Base-by-base conservation (phyloP, 2,888 invertebrate genomes). In the Phengaris alcon region DNA sequence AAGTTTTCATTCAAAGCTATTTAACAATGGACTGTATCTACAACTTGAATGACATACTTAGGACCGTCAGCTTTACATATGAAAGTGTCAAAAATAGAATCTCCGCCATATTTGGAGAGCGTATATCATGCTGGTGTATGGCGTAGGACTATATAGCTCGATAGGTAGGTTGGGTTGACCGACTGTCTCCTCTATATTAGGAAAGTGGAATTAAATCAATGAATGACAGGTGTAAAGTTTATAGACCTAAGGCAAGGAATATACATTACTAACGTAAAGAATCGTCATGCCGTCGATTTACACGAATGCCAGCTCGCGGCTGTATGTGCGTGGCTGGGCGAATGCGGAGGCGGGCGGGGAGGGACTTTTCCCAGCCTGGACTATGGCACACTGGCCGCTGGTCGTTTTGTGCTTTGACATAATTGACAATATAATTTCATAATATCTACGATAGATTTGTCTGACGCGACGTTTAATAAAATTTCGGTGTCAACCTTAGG, bases 51-150 rank as follows among this genome's bases (percentile, higher is more conserved):
- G 64, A 44, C 64, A 64, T 35, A 35, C 35, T 35, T 64, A 52
- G 64, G 35, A 2, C 12, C 64, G 13, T 64, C 44, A 44, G 35
- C 35, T 44, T 64, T 57, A 10, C 9, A 59, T 59, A 22, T 64
- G 35, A 7, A 64, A 44, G 64, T 44, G 64, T 64, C 64, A 44
- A 64, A 64, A 64, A 64, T 64, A 64, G 64, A 35, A 35, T 6
- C 64, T 13, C 7, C 2, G 13, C 64, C 35, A 44, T 64, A 35
- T 64, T 35, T 35, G 64, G 35, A 5, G 12, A 35, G 59, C 35
- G 6, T 64, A 7, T 64, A 64, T 64, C 12, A 64, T 44, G 13
- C 12, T 64, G 64, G 5, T 64, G 5, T 35, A 44, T 12, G 35
- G 64, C 64, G 59, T 35, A 59, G 59, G 59, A 52, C 52, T 52